These are phyloP conservation scores for Cabera pusaria DNA, from an alignment of 2,888 invertebrate species.

Conservation along the genomic window DNA sequence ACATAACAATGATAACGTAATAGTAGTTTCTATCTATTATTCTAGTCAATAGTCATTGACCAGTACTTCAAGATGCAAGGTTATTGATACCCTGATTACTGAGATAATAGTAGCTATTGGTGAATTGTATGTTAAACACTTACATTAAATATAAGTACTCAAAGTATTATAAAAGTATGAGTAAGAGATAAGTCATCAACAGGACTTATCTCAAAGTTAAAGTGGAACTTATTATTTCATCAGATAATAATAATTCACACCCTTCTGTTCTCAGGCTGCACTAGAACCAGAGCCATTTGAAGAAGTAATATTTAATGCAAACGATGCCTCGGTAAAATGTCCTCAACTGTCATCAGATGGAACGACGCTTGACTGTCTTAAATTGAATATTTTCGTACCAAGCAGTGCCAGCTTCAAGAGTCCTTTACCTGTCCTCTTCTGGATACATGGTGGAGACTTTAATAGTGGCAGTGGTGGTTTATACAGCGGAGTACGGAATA, in stretches of 20 bases:
- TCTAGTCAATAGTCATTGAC: slow-evolving; percentile 17
- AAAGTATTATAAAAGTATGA: no score
- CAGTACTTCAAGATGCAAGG: slow-evolving; percentile 11
- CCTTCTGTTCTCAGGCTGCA: slow-evolving; percentile 62
- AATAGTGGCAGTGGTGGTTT: slow-evolving; percentile 52
- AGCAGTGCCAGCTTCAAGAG: slow-evolving; percentile 54
- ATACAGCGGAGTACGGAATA: slow-evolving; percentile 48
- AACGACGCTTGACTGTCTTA: slow-evolving; percentile 81
- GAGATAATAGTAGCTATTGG: no score
- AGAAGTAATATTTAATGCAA: slow-evolving; percentile 59
- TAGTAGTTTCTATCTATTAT: slow-evolving; percentile 3
- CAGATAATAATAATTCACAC: no score
- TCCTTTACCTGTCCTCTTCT: slow-evolving; percentile 68
- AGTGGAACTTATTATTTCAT: no score
- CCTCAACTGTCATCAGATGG: slow-evolving; percentile 50
- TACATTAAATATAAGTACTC: no score
- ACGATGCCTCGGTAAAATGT: slow-evolving; percentile 58
- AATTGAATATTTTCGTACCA: slow-evolving; percentile 84
- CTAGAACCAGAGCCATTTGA: slow-evolving; percentile 49
- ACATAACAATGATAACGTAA: slow-evolving; percentile 12
- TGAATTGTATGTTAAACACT: no score
- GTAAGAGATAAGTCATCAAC: no score
- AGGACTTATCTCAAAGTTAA: no score
- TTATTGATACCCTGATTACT: slow-evolving; percentile 2
- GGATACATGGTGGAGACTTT: slow-evolving; percentile 72